Evolutionary conservation across 1,140 invertebrate genomes (phyloP).

Genomic region (Drosophila repletoides): DNA sequence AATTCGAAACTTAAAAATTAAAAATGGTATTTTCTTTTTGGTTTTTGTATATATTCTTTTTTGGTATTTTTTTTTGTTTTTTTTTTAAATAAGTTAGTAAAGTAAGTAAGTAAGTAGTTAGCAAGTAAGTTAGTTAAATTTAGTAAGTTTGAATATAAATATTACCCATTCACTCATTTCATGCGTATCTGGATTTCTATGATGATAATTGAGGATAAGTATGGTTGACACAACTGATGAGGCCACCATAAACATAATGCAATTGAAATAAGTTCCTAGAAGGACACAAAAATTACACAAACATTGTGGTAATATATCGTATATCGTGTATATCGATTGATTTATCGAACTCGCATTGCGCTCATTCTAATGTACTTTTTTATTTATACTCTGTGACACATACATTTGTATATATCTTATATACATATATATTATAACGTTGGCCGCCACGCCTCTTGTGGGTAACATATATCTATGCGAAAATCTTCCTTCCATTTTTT

Average conservation of each 20-base stretch:
- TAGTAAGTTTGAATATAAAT: constrained; percentile 70
- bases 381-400: background rate
- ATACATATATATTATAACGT: background rate
- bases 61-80: background rate
- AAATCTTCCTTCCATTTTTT: background rate
- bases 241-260: constrained; percentile 99
- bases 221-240: constrained; percentile 99
- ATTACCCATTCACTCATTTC: constrained; percentile 99
- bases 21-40: background rate
- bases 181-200: constrained; percentile 98
- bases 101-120: constrained; percentile 59
- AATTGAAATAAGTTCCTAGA: constrained; percentile 98
- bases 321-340: constrained; percentile 16
- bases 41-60: background rate
- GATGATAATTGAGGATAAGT: constrained; percentile 99
- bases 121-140: constrained; percentile 53
- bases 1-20: background rate
- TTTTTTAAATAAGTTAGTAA: constrained; percentile 9
- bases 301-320: constrained; percentile 74
- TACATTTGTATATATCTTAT: background rate
- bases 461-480: background rate
- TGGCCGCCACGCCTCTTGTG: background rate
- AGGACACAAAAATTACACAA: constrained; percentile 83
- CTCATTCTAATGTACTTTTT: constrained; percentile 19
- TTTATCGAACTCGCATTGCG: constrained; percentile 25